Base-by-base conservation (phyloP, 1,140 invertebrate genomes). In the Lethocerus indicus region DNA sequence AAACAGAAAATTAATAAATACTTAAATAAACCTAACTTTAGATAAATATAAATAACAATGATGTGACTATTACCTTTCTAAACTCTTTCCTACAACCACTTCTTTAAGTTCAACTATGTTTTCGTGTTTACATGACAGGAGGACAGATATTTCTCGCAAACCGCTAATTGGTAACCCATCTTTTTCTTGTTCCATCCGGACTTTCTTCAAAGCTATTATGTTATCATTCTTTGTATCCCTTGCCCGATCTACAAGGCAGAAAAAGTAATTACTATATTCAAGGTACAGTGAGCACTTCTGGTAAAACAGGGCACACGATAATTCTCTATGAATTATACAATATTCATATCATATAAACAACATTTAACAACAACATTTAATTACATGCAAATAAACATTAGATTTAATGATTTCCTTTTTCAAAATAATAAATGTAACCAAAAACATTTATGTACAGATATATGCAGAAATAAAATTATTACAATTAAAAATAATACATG, bases 21-120 rank as follows among this genome's bases (percentile, higher is more conserved):
- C 29, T 32, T 12, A 9, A 32, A 32, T 12, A 32, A 9, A 32
- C 29, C 9, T 12, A 12, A 9, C 29, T 32, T 32, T 32, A 32
- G 16, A 9, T n/a, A n/a, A n/a, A n/a, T n/a, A n/a, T n/a, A n/a
- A n/a, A n/a, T n/a, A n/a, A n/a, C n/a, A n/a, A n/a, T n/a, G n/a
- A n/a, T n/a, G n/a, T n/a, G n/a, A 1, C 3, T 21, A 39, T 56
- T 42, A 83, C 81, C 81, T 92, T 64, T 94, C 87, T 26, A 96
- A 68, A 67, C 85, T 91, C 58, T 81, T 76, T 5, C 91, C 92
- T 36, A 97, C 91, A 9, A 89, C 82, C 9, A 97, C 89, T 72
- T 96, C 92, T 60, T 85, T 87, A 20, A 96, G 66, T 53, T 88
- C 80, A 1, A 98, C 92, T 65, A 97, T 88, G 67, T 98, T 97